These are phyloP conservation scores for Tetragnatha montana DNA, from an alignment of 2,888 invertebrate species.

Conservation along the genomic window DNA sequence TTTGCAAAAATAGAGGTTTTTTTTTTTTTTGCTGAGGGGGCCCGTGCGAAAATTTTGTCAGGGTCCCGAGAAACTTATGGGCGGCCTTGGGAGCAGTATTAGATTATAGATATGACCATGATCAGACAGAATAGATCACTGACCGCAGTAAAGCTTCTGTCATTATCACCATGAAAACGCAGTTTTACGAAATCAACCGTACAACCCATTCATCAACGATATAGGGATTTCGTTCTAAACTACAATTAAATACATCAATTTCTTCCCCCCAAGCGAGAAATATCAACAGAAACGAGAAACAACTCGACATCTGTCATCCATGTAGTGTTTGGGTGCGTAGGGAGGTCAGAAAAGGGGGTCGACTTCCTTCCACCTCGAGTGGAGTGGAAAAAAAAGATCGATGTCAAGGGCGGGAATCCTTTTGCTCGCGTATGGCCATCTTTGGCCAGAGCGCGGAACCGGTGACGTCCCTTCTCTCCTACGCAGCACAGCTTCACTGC, in stretches of 20 bases:
- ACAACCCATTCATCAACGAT: background rate
- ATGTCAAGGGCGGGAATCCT: conserved; percentile 48
- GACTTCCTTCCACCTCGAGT: background rate
- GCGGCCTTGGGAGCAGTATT: no score
- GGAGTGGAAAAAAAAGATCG: background rate
- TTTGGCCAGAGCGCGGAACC: conserved; percentile 36
- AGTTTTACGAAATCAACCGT: no score
- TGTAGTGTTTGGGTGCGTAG: background rate
- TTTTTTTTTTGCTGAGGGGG: no score
- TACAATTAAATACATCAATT: background rate
- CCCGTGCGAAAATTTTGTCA: no score
- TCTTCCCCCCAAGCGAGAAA: background rate
- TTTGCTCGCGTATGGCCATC: conserved; percentile 59
- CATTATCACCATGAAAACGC: no score
- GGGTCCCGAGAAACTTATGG: no score
- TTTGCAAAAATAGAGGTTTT: no score
- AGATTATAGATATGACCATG: no score
- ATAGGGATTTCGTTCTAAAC: no score
- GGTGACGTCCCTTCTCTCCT: conserved; percentile 18
- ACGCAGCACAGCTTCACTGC: background rate
- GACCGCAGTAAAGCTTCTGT: no score
- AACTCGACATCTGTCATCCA: no score
- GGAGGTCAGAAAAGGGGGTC: background rate
- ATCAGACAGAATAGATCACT: no score
- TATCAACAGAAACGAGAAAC: background rate